These are phyloP conservation scores for Horisme vitalbata DNA, from an alignment of 2,888 invertebrate species.

Conservation along the genomic window DNA sequence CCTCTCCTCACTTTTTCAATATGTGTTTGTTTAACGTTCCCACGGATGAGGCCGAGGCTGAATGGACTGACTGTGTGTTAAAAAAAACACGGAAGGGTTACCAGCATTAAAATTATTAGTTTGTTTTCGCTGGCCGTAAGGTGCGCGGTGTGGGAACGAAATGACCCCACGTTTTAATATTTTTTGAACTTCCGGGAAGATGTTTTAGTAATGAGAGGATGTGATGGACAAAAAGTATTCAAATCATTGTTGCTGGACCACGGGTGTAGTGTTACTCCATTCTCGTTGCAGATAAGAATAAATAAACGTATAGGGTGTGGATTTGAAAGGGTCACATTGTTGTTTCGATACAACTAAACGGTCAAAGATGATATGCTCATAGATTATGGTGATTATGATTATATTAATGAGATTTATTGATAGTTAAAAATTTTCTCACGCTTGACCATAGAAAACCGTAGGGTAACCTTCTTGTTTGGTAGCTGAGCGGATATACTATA, in stretches of 20 bases:
- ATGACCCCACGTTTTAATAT: slow-evolving; percentile 65
- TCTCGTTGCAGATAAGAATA: slow-evolving; percentile 12
- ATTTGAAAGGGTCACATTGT: slow-evolving; percentile 30
- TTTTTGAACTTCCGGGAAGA: slow-evolving; percentile 78
- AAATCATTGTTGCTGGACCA: slow-evolving; percentile 55
- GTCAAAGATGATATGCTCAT: slow-evolving; percentile 15
- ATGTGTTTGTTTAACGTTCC: slow-evolving; percentile 75
- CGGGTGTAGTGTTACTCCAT: slow-evolving; percentile 51
- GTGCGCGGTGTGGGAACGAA: slow-evolving; percentile 74
- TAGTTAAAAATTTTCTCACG: not conserved
- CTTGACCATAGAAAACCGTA: slow-evolving; percentile 3
- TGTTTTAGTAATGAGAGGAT: slow-evolving; percentile 70
- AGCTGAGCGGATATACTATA: too few relatives aligned
- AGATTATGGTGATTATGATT: not conserved
- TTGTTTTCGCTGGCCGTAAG: slow-evolving; percentile 69
- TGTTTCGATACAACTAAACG: slow-evolving; percentile 24
- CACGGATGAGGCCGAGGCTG: slow-evolving; percentile 77
- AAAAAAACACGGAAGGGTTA: slow-evolving; percentile 79
- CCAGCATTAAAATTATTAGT: slow-evolving; percentile 74
- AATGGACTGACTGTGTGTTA: slow-evolving; percentile 61
- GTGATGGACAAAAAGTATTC: slow-evolving; percentile 60
- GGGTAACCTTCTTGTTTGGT: not conserved
- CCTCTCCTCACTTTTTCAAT: slow-evolving; percentile 60
- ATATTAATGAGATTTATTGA: slow-evolving; percentile 1
- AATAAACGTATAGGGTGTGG: slow-evolving; percentile 10